Percentiles rank a stretch among this genome's conserved stretches.
Evolutionary conservation across 2,888 invertebrate species (phyloP).

Genomic region (Sesia bembeciformis): DNA sequence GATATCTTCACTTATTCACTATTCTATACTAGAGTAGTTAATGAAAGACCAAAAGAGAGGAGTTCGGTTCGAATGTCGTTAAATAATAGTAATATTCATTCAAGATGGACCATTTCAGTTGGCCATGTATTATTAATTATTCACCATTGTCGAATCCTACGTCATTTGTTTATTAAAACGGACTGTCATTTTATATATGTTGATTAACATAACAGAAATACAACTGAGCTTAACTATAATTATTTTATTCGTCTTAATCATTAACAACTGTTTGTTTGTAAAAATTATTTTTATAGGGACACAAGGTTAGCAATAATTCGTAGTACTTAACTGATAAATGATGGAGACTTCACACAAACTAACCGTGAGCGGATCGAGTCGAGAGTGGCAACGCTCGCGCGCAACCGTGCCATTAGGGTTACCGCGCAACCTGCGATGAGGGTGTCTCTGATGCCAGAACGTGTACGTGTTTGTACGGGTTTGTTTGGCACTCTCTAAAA

Average conservation of each 20-base stretch:
- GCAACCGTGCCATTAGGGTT: neutral
- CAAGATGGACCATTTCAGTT: too few relatives aligned
- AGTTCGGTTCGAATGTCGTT: slow-evolving; percentile 52
- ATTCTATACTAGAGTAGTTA: slow-evolving; percentile 59
- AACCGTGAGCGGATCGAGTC: slow-evolving; percentile 30
- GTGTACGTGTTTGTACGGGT: too few relatives aligned
- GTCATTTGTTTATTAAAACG: neutral
- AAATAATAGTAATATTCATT: slow-evolving; percentile 2
- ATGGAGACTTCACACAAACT: slow-evolving; percentile 35
- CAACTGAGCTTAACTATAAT: neutral
- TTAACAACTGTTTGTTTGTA: neutral
- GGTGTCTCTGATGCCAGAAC: too few relatives aligned
- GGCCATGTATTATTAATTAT: neutral
- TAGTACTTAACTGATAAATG: slow-evolving; percentile 38
- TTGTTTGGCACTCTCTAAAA: too few relatives aligned
- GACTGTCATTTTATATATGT: neutral
- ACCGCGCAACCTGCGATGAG: too few relatives aligned
- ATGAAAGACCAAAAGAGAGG: slow-evolving; percentile 58
- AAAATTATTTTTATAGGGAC: slow-evolving; percentile 33
- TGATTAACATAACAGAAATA: neutral
- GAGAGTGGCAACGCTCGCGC: slow-evolving; percentile 14
- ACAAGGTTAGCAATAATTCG: slow-evolving; percentile 50
- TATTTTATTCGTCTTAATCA: neutral
- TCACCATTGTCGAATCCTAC: neutral
- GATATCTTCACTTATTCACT: slow-evolving; percentile 59